Base-by-base conservation (phyloP, 2,797 vertebrate species). In the Enteromius paludinosus region DNA sequence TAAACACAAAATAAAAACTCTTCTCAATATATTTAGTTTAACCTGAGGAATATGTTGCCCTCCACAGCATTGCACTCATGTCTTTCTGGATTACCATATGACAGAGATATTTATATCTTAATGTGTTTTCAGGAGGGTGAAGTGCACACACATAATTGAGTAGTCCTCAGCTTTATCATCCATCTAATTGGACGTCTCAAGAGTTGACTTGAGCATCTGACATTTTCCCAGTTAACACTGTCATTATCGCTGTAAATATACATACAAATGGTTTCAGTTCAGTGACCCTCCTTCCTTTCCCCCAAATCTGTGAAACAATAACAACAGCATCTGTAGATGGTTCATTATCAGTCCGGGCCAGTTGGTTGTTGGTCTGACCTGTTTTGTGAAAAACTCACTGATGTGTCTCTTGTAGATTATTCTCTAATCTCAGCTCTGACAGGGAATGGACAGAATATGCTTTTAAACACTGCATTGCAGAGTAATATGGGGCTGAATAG, bases 101-200 rank as follows among this genome's bases (percentile, higher is more conserved):
- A 65, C 79, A 49, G 56, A 52, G 9, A 73, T n/a, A 52, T 65
- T 62, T 28, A 54, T 47, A 65, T 33, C 41, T 64, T 65, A 25
- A 62, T 43, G 33, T 18, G 12, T 73, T 47, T 81, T 28, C 54
- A 52, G 11, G 56, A 64, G 30, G 43, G 38, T 64, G 79, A 72
- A 17, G 54, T 81, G 85, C 84, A 87, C 86, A 87, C 86, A 81
- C 65, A 65, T 72, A 69, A 83, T 47, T 84, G 78, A 86, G 83
- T 68, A 76, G 83, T 84, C 66, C 82, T 49, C 23, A 20, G 28
- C 59, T 69, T 61, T 72, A 68, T 68, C 54, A 62, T 62, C 82
- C 84, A 80, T 65, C 72, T 89, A 88, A 90, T 87, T 89, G 87
- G 90, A 88, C 78, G 70, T 86, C 86, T 87, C 85, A 81, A 89